Evolutionary conservation across 2,888 invertebrate species (phyloP).

Genomic region (Mimachlamys varia): DNA sequence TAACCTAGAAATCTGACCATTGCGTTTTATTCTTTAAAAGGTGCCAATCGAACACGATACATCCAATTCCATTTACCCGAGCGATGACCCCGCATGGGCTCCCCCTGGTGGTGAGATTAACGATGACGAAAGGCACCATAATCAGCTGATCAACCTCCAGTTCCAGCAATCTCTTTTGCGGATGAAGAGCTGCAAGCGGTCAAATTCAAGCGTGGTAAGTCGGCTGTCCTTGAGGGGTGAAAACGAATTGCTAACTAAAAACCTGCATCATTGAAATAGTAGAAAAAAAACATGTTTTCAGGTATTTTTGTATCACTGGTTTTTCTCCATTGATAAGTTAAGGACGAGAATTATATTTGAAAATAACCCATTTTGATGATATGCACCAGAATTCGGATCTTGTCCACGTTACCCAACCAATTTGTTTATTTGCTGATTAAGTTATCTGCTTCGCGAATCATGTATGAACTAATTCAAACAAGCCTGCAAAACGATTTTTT

Average conservation of each 20-base stretch:
- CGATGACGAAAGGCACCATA: conserved; percentile 49
- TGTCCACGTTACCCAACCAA: background rate
- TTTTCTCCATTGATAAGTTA: background rate
- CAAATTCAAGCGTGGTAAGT: conserved; percentile 49
- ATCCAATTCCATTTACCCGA: background rate
- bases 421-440: background rate
- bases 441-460: background rate
- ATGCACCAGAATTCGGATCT: background rate
- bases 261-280: background rate
- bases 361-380: background rate
- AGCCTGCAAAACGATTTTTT: background rate
- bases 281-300: background rate
- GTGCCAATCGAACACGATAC: background rate
- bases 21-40: background rate
- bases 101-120: conserved; percentile 42
- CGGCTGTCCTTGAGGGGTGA: background rate
- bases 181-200: conserved; percentile 50
- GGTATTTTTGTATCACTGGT: background rate
- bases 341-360: background rate
- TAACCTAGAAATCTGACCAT: background rate
- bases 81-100: conserved; percentile 42
- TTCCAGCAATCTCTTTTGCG: conserved; percentile 50
- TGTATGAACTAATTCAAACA: background rate
- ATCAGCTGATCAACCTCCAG: conserved; percentile 49
- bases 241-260: background rate